These are phyloP conservation scores for Macrosiphum euphorbiae DNA, from an alignment of 2,888 invertebrate species.

Conservation along the genomic window DNA sequence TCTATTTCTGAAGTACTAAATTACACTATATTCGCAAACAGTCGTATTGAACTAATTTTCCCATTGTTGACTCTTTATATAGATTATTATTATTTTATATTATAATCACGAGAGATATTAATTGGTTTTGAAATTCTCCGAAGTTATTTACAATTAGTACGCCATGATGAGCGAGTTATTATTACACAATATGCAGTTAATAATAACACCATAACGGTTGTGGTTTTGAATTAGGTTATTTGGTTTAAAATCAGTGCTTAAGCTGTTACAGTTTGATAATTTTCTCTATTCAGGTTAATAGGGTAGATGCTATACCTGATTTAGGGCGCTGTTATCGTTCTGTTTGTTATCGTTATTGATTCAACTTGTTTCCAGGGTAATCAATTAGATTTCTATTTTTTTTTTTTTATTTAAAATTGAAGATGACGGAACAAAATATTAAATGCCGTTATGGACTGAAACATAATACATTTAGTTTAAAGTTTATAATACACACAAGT, in stretches of 20 bases:
- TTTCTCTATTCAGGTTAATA: not conserved
- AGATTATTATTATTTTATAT: not conserved
- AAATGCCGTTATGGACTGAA: not conserved
- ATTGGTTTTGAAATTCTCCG: not conserved
- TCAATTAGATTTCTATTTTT: not conserved
- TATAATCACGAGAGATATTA: not conserved
- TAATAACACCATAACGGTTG: not conserved
- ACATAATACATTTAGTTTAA: no score
- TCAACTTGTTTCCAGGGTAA: fast-evolving
- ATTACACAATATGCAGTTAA: not conserved
- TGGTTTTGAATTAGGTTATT: not conserved
- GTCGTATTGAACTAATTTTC: not conserved
- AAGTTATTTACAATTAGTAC: not conserved
- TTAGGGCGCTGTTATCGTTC: not conserved
- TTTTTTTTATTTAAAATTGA: not conserved
- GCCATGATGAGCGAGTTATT: not conserved
- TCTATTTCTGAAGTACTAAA: not conserved
- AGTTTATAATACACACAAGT: not conserved
- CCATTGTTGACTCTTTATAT: not conserved
- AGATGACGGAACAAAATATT: not conserved
- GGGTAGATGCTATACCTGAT: not conserved
- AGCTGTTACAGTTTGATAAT: not conserved
- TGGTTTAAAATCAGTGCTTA: not conserved
- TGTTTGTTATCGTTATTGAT: not conserved
- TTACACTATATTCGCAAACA: not conserved